These are phyloP conservation scores for Eupeodes luniger DNA, from an alignment of 2,888 invertebrate genomes.

Conservation along the genomic window DNA sequence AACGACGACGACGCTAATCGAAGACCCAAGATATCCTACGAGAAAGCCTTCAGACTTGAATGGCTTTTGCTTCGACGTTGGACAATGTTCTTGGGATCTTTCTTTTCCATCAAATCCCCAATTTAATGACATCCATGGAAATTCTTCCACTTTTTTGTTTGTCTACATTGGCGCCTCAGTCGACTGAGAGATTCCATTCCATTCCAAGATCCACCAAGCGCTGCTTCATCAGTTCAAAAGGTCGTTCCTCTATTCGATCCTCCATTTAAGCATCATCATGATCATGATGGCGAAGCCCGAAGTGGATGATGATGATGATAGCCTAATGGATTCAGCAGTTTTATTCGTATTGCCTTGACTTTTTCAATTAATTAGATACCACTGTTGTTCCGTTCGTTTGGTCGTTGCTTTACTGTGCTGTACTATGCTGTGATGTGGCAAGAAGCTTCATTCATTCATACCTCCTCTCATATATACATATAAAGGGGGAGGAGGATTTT, in stretches of 20 bases:
- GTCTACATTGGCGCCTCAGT: constrained; percentile 50
- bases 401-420: no score
- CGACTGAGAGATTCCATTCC: constrained; percentile 26
- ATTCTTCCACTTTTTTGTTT: constrained; percentile 6
- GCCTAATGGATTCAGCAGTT: constrained; percentile 71
- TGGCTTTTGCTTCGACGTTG: constrained; percentile 15
- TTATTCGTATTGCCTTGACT: constrained; percentile 68
- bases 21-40: constrained; percentile 19
- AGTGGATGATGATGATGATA: constrained; percentile 67
- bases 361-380: constrained; percentile 75
- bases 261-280: constrained; percentile 52
- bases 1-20: not conserved
- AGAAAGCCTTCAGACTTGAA: not conserved
- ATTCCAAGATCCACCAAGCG: constrained; percentile 6
- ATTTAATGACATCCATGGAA: constrained; percentile 12
- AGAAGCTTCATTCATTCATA: not conserved
- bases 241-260: constrained; percentile 67
- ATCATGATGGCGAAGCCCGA: constrained; percentile 46
- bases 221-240: constrained; percentile 59
- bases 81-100: constrained; percentile 27
- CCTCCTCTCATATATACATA: not conserved
- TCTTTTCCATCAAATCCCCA: constrained; percentile 2
- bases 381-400: constrained; percentile 26
- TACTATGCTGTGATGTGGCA: not conserved
- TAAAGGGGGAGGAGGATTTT: constrained; percentile 38